Evolutionary conservation across 2,888 invertebrate species (phyloP).

Genomic region (Diabrotica balteata): DNA sequence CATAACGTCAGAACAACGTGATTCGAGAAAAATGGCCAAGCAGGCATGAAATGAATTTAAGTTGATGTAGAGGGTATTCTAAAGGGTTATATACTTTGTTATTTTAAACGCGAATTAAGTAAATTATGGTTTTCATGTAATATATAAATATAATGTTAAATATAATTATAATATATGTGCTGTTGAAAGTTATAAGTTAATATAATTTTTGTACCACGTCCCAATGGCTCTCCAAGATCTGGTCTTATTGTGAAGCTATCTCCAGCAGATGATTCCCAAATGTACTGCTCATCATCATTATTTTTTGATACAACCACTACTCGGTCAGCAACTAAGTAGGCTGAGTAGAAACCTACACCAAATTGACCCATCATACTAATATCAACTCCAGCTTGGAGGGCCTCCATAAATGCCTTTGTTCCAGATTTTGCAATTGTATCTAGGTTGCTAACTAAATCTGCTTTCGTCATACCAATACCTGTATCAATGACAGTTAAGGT

Average conservation of each 20-base stretch:
- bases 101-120: no score
- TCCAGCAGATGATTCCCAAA: slow-evolving; percentile 98
- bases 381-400: slow-evolving; percentile 97
- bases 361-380: slow-evolving; percentile 99
- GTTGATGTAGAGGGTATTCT: no score
- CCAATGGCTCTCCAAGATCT: slow-evolving; percentile 79
- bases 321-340: slow-evolving; percentile 94
- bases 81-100: no score
- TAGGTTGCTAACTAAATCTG: slow-evolving; percentile 97
- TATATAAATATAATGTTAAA: no score
- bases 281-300: slow-evolving; percentile 98
- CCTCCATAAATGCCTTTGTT: slow-evolving; percentile 99
- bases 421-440: slow-evolving; percentile 99
- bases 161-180: no score
- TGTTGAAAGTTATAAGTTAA: no score
- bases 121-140: no score
- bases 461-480: slow-evolving; percentile 99
- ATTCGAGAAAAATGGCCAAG: neutral
- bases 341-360: slow-evolving; percentile 99
- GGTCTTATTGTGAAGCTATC: slow-evolving; percentile 93
- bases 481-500: slow-evolving; percentile 96
- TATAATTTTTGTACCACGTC: slow-evolving; percentile 92
- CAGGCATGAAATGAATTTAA: neutral
- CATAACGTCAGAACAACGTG: slow-evolving; percentile 16
- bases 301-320: slow-evolving; percentile 93